Evolutionary conservation across 1,140 invertebrate genomes (phyloP), one percentile per base, ranked within the genome.

Genomic region (Parasteatoda tepidariorum): DNA sequence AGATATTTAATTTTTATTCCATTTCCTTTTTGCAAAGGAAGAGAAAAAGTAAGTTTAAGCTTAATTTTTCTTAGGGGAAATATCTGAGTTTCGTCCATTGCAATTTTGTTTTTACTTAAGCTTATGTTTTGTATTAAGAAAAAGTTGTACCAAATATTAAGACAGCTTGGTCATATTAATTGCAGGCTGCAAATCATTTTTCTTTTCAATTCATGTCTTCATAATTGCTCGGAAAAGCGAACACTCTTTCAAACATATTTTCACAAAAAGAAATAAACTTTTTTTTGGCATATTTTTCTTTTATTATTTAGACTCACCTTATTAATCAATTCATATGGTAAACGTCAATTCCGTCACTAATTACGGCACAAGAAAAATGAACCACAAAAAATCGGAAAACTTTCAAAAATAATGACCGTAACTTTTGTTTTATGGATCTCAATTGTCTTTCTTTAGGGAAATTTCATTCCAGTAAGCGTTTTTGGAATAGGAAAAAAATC

Each of bases 361-460:
- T 48, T 48, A 18, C 9, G 22, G 13, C 33, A 30, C 15, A 68
- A 68, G 24, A 57, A 4, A 48, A 48, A 18, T 2, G 24, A 59
- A 59, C 9, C 9, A 59, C n/a, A 26, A 71, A 71, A 71, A 71
- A 71, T 30, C 0, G 28, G 6, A 38, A 9, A 33, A 0, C 26
- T 54, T 71, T 74, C n/a, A 74, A 74, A 74, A 22, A 2, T 33
- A 24, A 24, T 33, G 55, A 38, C 71, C 71, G 61, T 74, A 74
- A 74, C 61, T 74, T 74, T 74, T 74, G 30, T 61, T 74, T 61
- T 59, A 74, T 38, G 71, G 31, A 30, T 38, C 61, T 74, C 31
- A 11, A 74, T 74, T 74, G 55, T 74, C 11, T 24, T 38, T 64
- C 62, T 64, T 31, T 64, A 38, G 4, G 31, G n/a, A n/a, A 33